Base-by-base conservation (phyloP, 2,113 vertebrate genomes). In the Tonatia bakeri region DNA sequence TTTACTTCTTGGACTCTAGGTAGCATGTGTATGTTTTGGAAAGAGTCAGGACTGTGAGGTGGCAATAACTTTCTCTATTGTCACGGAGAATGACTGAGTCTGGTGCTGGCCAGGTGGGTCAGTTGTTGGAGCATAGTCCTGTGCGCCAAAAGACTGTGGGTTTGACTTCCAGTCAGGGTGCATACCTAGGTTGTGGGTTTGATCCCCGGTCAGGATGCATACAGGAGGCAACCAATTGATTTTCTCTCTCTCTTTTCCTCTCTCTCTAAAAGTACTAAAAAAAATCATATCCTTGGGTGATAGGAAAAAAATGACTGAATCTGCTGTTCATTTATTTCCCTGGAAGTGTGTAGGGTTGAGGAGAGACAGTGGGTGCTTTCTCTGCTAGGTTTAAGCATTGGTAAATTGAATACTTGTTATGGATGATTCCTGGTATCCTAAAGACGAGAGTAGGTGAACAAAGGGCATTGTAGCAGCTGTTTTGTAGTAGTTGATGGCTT, bases 401-500 rank as follows among this genome's bases (percentile, higher is more conserved):
- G 16, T 38, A 87, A 72, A 20, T 79, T 47, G 56, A 91, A 65
- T 59, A 15, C 36, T 90, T 87, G 36, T 81, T 64, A 26, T 1
- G 5, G 24, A 33, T 80, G 38, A 87, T 90, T 86, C 33, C 73
- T 86, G 22, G 9, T 73, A 10, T 65, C 7, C 20, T 70, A 90
- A 93, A 40, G 64, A 76, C 22, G 45, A 90, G 40, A 67, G 43
- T 1, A 69, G 22, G 31, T 54, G 7, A 36, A 81, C 69, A 90
- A 67, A 95, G 50, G 61, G 72, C 80, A 69, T 36, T 28, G 0
- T 69, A 82, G 50, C 65, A 90, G 73, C 50, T 79, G 54, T 89
- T 87, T 94, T 86, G 83, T 89, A 50, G 75, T 89, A 95, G 52
- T 69, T 80, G 93, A 80, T 95, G 87, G 92, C 72, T 88, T 65